Conservation (phyloP, 1,140 invertebrate genomes). For the Aphaenogaster floridana region DNA sequence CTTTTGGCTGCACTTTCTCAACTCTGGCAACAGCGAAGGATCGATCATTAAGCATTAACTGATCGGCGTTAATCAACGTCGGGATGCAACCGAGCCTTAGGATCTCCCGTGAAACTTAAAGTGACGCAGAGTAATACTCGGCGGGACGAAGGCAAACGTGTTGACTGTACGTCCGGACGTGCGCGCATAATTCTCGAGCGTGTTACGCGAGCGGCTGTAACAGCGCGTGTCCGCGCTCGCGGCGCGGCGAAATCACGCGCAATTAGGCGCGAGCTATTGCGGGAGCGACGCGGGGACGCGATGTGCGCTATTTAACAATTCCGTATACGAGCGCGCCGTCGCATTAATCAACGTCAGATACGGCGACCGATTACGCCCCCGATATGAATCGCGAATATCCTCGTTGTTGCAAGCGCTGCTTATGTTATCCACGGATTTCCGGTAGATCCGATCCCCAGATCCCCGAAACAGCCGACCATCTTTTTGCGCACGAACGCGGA, state of each 20-base stretch:
- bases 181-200: constrained; percentile 38
- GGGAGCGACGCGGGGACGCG: constrained; percentile 13
- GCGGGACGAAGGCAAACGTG: not conserved
- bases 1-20: not conserved
- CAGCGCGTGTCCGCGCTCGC: constrained; percentile 38
- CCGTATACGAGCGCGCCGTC: constrained; percentile 22
- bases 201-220: constrained; percentile 38
- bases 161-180: constrained; percentile 20
- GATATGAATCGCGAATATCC: constrained; percentile 49
- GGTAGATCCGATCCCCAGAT: constrained; percentile 1
- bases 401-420: not conserved
- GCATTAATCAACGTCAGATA: constrained; percentile 52
- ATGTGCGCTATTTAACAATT: constrained; percentile 52
- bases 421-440: not conserved
- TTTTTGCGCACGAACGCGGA: not conserved
- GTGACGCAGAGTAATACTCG: constrained; percentile 21
- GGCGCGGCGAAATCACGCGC: constrained; percentile 45
- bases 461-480: no score
- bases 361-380: constrained; percentile 35
- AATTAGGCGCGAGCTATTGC: constrained; percentile 62
- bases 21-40: not conserved
- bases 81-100: not conserved
- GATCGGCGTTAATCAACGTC: constrained; percentile 23
- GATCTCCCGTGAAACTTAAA: constrained; percentile 2
- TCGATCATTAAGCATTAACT: not conserved